These are phyloP conservation scores for Schizotus pectinicornis DNA, from an alignment of 2,888 invertebrate species.

Conservation along the genomic window DNA sequence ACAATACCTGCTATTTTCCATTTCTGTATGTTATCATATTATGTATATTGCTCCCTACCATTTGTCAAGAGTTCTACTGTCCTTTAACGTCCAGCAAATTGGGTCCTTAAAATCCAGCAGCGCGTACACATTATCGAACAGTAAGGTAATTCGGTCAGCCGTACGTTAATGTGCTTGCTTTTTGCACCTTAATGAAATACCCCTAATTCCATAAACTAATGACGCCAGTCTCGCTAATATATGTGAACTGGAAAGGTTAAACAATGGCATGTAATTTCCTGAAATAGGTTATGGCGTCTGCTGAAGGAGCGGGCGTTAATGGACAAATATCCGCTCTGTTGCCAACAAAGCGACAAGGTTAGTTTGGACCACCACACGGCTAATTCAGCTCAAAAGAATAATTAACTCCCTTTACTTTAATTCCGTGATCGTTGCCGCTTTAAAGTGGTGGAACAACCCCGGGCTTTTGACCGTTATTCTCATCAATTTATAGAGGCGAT, in stretches of 20 bases:
- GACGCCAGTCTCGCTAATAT: constrained; percentile 4
- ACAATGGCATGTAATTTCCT: constrained; percentile 34
- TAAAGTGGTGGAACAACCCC: neutral
- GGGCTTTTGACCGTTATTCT: no score
- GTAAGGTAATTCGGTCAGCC: no score
- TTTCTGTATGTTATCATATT: no score
- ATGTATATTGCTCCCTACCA: no score
- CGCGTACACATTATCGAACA: no score
- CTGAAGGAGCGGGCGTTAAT: constrained; percentile 24
- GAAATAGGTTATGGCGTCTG: constrained; percentile 25
- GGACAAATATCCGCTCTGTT: constrained; percentile 32
- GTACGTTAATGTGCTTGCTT: no score
- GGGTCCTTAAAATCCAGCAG: no score
- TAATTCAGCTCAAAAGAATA: constrained; percentile 13
- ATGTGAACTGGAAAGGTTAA: constrained; percentile 19
- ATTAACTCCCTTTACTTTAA: neutral
- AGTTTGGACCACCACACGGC: constrained; percentile 6
- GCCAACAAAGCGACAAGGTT: constrained; percentile 13
- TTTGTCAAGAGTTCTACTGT: no score
- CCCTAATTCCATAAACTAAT: no score
- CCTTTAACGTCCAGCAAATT: no score
- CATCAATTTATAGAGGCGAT: neutral
- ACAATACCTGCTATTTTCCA: no score
- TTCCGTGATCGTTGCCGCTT: neutral
- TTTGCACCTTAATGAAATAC: no score